Evolutionary conservation across 53 echinoderm and acorn worm species (phyloP), one percentile per base, ranked within the genome.

Genomic region (Glandiceps talaboti): DNA sequence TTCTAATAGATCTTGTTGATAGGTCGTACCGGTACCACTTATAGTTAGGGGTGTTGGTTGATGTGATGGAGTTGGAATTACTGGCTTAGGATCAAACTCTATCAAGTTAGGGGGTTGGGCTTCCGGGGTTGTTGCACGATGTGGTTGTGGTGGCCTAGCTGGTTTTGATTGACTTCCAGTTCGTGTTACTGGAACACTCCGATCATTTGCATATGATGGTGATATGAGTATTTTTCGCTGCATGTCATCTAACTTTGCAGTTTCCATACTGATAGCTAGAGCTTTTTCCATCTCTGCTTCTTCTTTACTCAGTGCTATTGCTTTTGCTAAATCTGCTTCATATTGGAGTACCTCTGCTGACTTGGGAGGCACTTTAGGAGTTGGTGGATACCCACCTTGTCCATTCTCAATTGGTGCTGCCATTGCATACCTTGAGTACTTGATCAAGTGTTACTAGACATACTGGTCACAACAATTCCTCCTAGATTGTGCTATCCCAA

Each of bases 181-280:
- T 45, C 64, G 64, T 20, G 6, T 20, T 20, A 12, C 20, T 6
- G 6, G 6, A 12, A 12, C 64, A 45, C 64, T 45, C 64, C 20
- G 64, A 20, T 45, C 6, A 6, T 6, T 12, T 45, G 64, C 64
- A 45, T 20, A 6, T 45, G 64, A 45, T 45, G 64, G 20, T 20
- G 64, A 45, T 78, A 27, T 26, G 32, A 0, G 32, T 26, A 0
- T 32, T 78, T 1, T 32, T 32, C 1, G 26, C n/a, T 30, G 14
- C 26, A 76, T 14, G 6, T 31, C 79, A 64, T 89, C 87, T 28
- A 77, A 30, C 32, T 82, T 31, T 73, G 84, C 80, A 1, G 89
- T 86, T 75, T 92, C 85, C 1, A 92, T 74, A 80, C 92, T 92
- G 33, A 87, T 73, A 26, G 89, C 92, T 1, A 92, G 86, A 1